phyloP scores from a whole-genome alignment of 2,888 invertebrate species.

The Candidula unifasciata region DNA sequence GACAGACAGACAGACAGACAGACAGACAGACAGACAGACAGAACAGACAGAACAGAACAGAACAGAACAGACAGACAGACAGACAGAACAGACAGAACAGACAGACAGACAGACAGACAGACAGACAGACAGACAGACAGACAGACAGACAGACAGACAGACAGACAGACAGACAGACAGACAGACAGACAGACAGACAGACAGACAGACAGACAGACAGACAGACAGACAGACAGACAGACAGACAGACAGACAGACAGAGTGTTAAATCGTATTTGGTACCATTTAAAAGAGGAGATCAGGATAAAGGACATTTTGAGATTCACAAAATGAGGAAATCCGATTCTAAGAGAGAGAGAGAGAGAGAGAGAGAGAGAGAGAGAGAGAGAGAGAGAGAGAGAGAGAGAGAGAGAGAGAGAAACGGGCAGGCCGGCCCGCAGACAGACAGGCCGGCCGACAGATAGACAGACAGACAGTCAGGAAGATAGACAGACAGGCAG shows the following conservation, averaged over 20 bases:
- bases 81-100: neutral
- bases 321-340: too few relatives aligned
- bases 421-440: neutral
- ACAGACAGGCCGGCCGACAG: conserved; percentile 1
- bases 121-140: neutral
- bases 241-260: neutral
- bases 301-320: too few relatives aligned
- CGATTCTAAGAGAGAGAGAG: too few relatives aligned
- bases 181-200: conserved; percentile 2
- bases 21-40: too few relatives aligned
- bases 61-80: neutral
- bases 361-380: conserved; percentile 6
- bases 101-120: neutral
- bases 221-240: conserved; percentile 4
- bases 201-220: neutral
- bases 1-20: too few relatives aligned
- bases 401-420: neutral
- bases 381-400: conserved; percentile 7
- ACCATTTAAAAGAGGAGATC: too few relatives aligned
- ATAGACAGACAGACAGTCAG: conserved; percentile 2
- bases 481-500: neutral
- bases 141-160: neutral
- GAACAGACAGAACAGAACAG: neutral
- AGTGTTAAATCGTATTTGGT: too few relatives aligned
- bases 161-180: neutral